Conservation (phyloP, 2,113 vertebrate species). For the Lycaon pictus region DNA sequence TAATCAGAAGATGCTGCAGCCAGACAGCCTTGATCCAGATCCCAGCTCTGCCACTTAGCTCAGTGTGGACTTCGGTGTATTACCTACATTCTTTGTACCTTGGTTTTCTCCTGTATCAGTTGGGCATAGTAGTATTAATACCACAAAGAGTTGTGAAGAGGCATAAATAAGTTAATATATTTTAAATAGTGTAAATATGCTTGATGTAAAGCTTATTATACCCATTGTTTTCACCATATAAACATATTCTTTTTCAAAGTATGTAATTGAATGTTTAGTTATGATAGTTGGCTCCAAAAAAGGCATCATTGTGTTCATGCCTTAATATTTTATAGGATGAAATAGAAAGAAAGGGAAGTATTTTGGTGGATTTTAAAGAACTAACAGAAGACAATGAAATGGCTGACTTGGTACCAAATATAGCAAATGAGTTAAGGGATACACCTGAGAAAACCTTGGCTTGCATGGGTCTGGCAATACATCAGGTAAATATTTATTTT, state of each 20-base stretch:
- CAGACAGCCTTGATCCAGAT: neutral
- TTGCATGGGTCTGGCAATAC: slow-evolving; percentile 96
- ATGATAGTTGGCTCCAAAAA: slow-evolving; percentile 11
- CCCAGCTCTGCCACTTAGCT: neutral
- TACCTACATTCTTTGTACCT: neutral
- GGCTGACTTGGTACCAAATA: slow-evolving; percentile 84
- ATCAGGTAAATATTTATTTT: slow-evolving; percentile 90
- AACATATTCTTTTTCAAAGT: slow-evolving; percentile 34
- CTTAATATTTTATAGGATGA: slow-evolving; percentile 92
- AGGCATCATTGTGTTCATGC: slow-evolving; percentile 42
- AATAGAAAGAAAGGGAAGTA: slow-evolving; percentile 98
- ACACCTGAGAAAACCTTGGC: slow-evolving; percentile 94
- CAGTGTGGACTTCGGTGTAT: neutral
- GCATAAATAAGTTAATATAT: neutral
- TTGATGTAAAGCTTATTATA: neutral
- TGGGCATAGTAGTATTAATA: neutral
- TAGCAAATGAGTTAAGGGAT: slow-evolving; percentile 91
- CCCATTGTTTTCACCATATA: neutral
- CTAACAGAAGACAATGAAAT: slow-evolving; percentile 88
- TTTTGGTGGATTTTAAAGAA: slow-evolving; percentile 97
- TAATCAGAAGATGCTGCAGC: neutral
- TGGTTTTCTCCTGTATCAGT: neutral
- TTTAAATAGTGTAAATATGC: neutral
- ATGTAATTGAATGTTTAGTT: neutral
- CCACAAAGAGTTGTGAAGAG: neutral